phyloP scores from a whole-genome alignment of 2,888 invertebrate species.

The Zaprionus bogoriensis region DNA sequence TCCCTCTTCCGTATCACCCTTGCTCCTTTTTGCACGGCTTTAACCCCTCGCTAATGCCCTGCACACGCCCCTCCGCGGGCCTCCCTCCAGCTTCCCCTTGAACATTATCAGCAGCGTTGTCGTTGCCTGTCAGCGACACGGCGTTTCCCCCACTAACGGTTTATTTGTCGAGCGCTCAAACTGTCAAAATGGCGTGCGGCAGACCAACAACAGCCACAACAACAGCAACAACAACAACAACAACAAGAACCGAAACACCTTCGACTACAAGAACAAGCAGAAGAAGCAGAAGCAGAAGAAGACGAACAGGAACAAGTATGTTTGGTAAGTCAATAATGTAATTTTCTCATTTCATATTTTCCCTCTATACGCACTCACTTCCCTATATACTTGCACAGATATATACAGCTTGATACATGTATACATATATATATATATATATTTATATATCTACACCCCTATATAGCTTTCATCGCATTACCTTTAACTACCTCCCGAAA shows the following conservation, averaged over 20 bases:
- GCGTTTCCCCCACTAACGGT: constrained; percentile 41
- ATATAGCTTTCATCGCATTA: constrained; percentile 29
- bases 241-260: constrained; percentile 21
- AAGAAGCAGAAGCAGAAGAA: constrained; percentile 15
- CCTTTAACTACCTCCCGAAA: constrained; percentile 31
- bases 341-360: constrained; percentile 66
- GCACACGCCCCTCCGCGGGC: neutral
- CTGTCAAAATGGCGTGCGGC: constrained; percentile 66
- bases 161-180: constrained; percentile 66
- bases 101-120: constrained; percentile 34
- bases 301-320: constrained; percentile 25
- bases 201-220: constrained; percentile 36
- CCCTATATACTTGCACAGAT: neutral
- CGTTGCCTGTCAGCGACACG: constrained; percentile 57
- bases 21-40: neutral
- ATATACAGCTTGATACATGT: neutral
- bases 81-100: neutral
- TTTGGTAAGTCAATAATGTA: constrained; percentile 69
- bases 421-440: neutral
- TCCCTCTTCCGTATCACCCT: neutral
- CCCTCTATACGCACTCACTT: neutral
- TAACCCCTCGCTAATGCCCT: neutral
- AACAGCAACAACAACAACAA: constrained; percentile 23
- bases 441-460: neutral
- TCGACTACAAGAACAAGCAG: constrained; percentile 28